Evolutionary conservation across 1,140 invertebrate species (phyloP).

Genomic region (Pomacea maculata): DNA sequence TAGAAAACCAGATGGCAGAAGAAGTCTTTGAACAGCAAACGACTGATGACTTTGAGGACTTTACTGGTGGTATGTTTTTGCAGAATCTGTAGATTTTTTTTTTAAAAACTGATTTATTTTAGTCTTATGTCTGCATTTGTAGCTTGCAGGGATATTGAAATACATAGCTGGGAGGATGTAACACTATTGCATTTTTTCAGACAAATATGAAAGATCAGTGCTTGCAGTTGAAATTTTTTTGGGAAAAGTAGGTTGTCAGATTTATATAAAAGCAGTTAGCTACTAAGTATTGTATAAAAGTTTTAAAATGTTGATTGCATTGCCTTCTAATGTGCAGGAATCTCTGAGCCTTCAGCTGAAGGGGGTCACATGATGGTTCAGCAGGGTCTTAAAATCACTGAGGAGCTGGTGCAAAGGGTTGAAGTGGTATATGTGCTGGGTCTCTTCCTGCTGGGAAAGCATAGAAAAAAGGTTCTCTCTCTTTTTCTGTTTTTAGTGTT

Average conservation of each 20-base stretch:
- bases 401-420: constrained; percentile 65
- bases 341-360: constrained; percentile 57
- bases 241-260: neutral
- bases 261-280: too few species aligned
- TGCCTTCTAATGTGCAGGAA: constrained; percentile 49
- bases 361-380: constrained; percentile 56
- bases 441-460: constrained; percentile 67
- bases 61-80: constrained; percentile 57
- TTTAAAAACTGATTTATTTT: too few species aligned
- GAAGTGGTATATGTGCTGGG: constrained; percentile 67
- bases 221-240: neutral
- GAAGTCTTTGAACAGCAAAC: constrained; percentile 55
- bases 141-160: too few species aligned
- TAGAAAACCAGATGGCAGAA: constrained; percentile 64
- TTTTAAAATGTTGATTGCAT: neutral
- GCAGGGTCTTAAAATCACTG: constrained; percentile 61
- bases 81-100: too few species aligned
- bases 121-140: too few species aligned
- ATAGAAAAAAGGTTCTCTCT: constrained; percentile 63
- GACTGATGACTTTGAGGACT: constrained; percentile 61
- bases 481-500: too few species aligned
- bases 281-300: too few species aligned
- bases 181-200: too few species aligned
- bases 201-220: too few species aligned
- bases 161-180: too few species aligned